These are phyloP conservation scores for Fulmarus glacialis DNA, from an alignment of 2,113 vertebrate genomes.

Conservation along the genomic window DNA sequence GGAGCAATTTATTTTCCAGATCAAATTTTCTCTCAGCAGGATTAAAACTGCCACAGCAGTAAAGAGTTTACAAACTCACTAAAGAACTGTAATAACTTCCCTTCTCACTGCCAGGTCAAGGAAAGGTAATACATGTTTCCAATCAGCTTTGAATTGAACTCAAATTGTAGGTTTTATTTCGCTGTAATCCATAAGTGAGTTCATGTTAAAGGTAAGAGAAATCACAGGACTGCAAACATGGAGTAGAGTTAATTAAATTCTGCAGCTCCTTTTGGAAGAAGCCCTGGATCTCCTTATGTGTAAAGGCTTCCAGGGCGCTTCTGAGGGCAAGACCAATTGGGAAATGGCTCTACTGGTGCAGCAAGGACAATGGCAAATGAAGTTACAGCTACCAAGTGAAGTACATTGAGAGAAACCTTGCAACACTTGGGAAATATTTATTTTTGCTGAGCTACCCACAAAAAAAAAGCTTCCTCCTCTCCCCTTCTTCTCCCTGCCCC, in stretches of 20 bases:
- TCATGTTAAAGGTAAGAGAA: slow-evolving; percentile 75
- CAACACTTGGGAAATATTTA: neutral
- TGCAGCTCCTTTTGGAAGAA: slow-evolving; percentile 37
- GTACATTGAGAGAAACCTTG: neutral
- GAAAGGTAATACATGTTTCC: slow-evolving; percentile 79
- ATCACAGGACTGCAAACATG: slow-evolving; percentile 46
- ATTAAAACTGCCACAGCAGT: slow-evolving; percentile 75
- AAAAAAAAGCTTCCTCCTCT: neutral
- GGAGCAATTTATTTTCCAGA: slow-evolving; percentile 65
- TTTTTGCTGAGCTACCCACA: neutral
- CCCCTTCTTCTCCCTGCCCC: neutral
- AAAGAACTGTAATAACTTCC: slow-evolving; percentile 80
- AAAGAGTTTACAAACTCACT: slow-evolving; percentile 81
- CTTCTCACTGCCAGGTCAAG: slow-evolving; percentile 67
- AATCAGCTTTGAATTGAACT: slow-evolving; percentile 79
- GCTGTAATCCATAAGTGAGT: slow-evolving; percentile 75
- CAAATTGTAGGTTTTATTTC: slow-evolving; percentile 76
- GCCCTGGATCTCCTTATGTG: neutral
- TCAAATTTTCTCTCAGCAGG: slow-evolving; percentile 68
- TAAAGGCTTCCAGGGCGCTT: neutral
- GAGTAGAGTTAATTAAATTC: slow-evolving; percentile 64
- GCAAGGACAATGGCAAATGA: neutral
- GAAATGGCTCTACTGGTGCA: neutral
- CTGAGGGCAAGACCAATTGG: neutral
- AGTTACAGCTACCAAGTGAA: neutral